Percentiles rank a stretch among this genome's conserved stretches.
phyloP scores from a whole-genome alignment of 2,113 vertebrate genomes.

The Cercocebus atys region DNA sequence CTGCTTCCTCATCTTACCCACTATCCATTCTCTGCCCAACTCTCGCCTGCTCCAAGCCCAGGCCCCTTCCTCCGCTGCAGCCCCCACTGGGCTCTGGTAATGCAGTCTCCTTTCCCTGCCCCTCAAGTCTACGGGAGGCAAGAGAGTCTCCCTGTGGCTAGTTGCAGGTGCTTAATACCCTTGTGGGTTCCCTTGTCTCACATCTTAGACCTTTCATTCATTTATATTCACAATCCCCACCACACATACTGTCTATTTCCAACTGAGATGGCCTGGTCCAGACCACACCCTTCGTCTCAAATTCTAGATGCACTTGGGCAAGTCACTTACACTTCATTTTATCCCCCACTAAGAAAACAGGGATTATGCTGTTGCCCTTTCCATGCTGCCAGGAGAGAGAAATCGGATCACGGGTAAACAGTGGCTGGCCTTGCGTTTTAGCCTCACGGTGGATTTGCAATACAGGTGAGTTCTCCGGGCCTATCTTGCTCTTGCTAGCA shows the following conservation, averaged over 20 bases:
- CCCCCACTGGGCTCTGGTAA: not conserved
- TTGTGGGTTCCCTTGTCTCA: not conserved
- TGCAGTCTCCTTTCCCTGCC: not conserved
- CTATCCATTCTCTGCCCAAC: not conserved
- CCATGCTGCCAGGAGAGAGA: not conserved
- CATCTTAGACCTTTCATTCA: too few relatives aligned
- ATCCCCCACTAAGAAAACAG: not conserved
- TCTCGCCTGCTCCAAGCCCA: not conserved
- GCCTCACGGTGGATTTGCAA: accelerated
- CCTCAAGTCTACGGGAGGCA: not conserved
- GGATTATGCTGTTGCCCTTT: not conserved
- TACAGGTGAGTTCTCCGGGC: accelerated
- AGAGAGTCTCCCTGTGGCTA: not conserved
- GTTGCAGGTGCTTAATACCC: not conserved
- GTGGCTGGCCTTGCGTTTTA: not conserved
- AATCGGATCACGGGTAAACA: not conserved
- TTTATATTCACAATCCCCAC: not conserved
- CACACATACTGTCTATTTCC: accelerated
- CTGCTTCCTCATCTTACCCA: too few relatives aligned
- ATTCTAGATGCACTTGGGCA: not conserved
- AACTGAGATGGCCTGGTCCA: not conserved
- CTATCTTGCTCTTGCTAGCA: not conserved
- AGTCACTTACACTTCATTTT: not conserved
- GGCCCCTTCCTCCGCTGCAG: not conserved
- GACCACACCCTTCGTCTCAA: not conserved